These are phyloP conservation scores for Megalops cyprinoides DNA, from an alignment of 2,797 vertebrate species.

Conservation along the genomic window DNA sequence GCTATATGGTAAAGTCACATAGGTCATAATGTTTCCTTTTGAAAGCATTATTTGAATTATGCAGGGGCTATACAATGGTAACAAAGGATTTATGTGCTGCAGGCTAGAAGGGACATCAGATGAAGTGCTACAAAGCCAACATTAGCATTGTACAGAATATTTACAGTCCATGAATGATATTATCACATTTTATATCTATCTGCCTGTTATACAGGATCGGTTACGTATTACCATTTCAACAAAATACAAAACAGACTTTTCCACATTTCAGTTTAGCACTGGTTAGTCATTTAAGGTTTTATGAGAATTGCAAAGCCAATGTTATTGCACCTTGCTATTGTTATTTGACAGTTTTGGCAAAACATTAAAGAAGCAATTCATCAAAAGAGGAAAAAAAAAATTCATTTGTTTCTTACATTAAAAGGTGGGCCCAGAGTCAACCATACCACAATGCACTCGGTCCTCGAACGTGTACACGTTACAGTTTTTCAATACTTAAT, in stretches of 20 bases:
- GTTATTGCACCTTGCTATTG: too few species aligned
- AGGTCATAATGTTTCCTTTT: neutral
- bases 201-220: neutral
- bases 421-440: neutral
- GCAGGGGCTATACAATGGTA: neutral
- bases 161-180: conserved; percentile 20
- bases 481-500: neutral
- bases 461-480: neutral
- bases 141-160: conserved; percentile 28
- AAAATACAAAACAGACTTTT: conserved; percentile 19
- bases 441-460: neutral
- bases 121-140: neutral
- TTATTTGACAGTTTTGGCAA: conserved; percentile 47
- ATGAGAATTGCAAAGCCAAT: neutral
- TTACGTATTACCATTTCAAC: neutral
- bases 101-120: conserved; percentile 3
- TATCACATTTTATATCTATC: conserved; percentile 15
- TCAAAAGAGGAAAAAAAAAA: neutral
- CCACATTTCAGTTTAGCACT: conserved; percentile 13
- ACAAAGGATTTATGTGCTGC: neutral
- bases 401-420: neutral
- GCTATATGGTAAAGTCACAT: neutral
- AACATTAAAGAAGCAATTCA: neutral
- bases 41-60: neutral
- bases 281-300: neutral